Base-by-base conservation (phyloP, 2,888 invertebrate species). In the Gari tellinella region DNA sequence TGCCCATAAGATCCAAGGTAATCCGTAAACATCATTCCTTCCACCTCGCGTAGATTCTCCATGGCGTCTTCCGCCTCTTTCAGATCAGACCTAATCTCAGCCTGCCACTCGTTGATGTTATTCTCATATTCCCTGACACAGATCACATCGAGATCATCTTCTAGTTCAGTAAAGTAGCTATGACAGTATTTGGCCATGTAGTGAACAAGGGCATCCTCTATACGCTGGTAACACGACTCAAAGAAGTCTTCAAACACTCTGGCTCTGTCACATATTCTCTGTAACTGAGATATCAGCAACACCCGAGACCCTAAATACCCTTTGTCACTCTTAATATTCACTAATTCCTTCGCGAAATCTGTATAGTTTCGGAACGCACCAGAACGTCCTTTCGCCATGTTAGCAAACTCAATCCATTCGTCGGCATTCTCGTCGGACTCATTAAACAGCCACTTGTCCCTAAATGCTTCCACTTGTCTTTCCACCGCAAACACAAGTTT, bases 41-140 rank as follows among this genome's bases (percentile, higher is more conserved):
- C 49, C 7, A 69, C 41, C 41, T 75, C 81, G 12, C 25, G 41
- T 25, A 76, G 52, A 57, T 80, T 58, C 1, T 68, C 73, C 53
- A 70, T 72, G 38, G 73, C 56, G 37, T 62, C 61, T 60, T 83
- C 77, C 1, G 84, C 74, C n/a, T 70, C 75, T 14, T 40, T 25
- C 3, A 88, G 57, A 14, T 65, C 64, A 1, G 74, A 61, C 7
- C 55, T 51, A 5, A 88, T 83, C 38, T 82, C 78, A 10, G 62
- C 62, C 26, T 80, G 70, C 88, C 88, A 89, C 7, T 68, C 65
- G 10, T 78, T 80, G 25, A 88, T 88, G 26, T 73, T 82, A 58
- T 85, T 87, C 69, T 90, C 90, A 57, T 89, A 89, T 14, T 84
- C 85, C 51, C 78, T 69, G 7, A 88, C 87, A 46, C 80, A 69